Conservation (phyloP, 2,797 vertebrate species). For the Molossus alvarezi region DNA sequence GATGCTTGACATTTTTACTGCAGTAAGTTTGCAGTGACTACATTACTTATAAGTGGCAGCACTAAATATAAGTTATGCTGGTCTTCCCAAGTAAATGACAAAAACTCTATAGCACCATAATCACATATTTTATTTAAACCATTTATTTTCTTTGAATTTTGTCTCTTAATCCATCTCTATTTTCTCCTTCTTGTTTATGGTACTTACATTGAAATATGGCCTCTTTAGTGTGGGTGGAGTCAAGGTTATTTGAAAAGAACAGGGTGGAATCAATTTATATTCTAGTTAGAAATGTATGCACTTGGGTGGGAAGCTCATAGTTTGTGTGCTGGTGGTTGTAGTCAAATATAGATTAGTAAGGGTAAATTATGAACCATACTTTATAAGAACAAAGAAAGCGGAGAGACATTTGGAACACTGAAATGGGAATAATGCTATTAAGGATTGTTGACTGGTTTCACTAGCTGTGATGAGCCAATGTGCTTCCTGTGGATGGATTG, state of each 20-base stretch:
- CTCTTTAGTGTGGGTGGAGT: background rate
- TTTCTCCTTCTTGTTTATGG: slow-evolving; percentile 33
- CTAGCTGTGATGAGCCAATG: background rate
- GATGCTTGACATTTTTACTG: slow-evolving; percentile 78
- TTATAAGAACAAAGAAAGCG: slow-evolving; percentile 52
- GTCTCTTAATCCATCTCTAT: slow-evolving; percentile 50
- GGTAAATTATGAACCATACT: slow-evolving; percentile 39
- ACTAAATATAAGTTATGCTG: slow-evolving; percentile 85
- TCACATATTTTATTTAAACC: slow-evolving; percentile 87
- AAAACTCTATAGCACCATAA: slow-evolving; percentile 85
- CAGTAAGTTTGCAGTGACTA: slow-evolving; percentile 68
- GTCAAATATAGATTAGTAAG: slow-evolving; percentile 54
- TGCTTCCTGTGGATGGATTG: background rate
- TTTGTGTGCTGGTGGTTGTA: slow-evolving; percentile 35
- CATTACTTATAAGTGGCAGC: slow-evolving; percentile 85
- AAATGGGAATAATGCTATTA: slow-evolving; percentile 41
- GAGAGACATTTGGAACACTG: background rate
- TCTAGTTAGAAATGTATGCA: slow-evolving; percentile 63
- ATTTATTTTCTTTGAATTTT: slow-evolving; percentile 87
- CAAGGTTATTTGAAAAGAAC: slow-evolving; percentile 23
- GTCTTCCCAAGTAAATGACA: slow-evolving; percentile 87
- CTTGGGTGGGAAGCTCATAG: background rate
- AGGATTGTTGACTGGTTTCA: background rate
- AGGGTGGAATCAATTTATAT: slow-evolving; percentile 66
- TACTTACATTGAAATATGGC: slow-evolving; percentile 38